phyloP scores from a whole-genome alignment of 2,888 invertebrate genomes.

The Abrostola tripartita region DNA sequence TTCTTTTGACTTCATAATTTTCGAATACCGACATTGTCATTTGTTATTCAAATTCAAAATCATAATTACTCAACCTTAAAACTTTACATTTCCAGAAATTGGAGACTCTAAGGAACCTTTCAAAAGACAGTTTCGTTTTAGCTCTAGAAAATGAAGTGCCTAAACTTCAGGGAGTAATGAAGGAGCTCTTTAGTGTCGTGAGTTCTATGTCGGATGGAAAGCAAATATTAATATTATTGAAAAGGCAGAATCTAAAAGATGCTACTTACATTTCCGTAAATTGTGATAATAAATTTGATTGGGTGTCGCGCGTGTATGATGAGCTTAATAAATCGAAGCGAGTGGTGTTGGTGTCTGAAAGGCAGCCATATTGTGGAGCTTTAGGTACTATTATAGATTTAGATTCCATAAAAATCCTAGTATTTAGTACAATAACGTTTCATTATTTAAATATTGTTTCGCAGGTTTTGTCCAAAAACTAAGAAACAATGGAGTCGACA shows the following conservation, averaged over 20 bases:
- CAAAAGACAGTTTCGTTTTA: conserved; percentile 63
- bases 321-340: conserved; percentile 64
- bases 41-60: conserved; percentile 4
- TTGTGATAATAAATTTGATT: conserved; percentile 66
- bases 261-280: conserved; percentile 62
- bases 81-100: conserved; percentile 66
- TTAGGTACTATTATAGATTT: conserved; percentile 57
- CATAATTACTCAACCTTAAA: conserved; percentile 8
- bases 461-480: conserved; percentile 91
- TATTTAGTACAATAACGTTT: too few relatives aligned
- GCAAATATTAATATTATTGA: conserved; percentile 64
- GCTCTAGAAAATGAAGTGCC: conserved; percentile 61
- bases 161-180: conserved; percentile 54
- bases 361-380: conserved; percentile 67
- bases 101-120: conserved; percentile 52
- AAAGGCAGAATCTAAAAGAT: conserved; percentile 49
- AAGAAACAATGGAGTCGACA: conserved; percentile 87
- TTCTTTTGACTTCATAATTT: too few relatives aligned
- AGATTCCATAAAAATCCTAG: too few relatives aligned
- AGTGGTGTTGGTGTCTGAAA: conserved; percentile 68
- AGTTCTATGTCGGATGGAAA: conserved; percentile 66
- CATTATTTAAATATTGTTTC: not conserved
- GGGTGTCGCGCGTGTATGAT: conserved; percentile 63
- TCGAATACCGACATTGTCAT: not conserved
- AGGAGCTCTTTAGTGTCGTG: conserved; percentile 61